Conservation (phyloP, 2,888 invertebrate species). For the Nomada goodeniana region DNA sequence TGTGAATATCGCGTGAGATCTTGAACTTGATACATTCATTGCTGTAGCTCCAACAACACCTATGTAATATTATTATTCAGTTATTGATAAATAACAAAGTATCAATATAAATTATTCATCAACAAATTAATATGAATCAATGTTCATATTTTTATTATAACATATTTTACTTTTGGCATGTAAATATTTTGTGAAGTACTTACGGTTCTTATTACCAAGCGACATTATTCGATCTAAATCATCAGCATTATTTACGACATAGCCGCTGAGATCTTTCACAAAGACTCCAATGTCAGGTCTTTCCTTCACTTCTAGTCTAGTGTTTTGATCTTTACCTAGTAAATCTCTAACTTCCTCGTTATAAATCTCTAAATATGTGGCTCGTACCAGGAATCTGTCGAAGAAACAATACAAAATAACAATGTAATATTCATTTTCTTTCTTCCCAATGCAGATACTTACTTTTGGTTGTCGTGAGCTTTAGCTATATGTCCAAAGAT, state of each 20-base stretch:
- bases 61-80: constrained; percentile 74
- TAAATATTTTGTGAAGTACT: constrained; percentile 81
- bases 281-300: constrained; percentile 98
- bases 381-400: constrained; percentile 95
- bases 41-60: constrained; percentile 95
- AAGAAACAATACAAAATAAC: constrained; percentile 4
- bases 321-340: constrained; percentile 94
- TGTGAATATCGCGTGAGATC: constrained; percentile 99
- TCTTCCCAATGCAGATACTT: constrained; percentile 75
- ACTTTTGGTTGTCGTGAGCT: constrained; percentile 96
- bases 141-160: neutral
- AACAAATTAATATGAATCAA: too few species aligned
- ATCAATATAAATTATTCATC: neutral
- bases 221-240: constrained; percentile 98
- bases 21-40: constrained; percentile 98
- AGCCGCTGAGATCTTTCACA: constrained; percentile 98
- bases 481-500: constrained; percentile 99
- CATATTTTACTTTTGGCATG: neutral
- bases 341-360: constrained; percentile 99
- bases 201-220: constrained; percentile 97
- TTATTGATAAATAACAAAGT: neutral
- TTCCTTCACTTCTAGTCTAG: constrained; percentile 96
- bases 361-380: constrained; percentile 99
- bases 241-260: constrained; percentile 98
- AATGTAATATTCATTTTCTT: neutral